Evolutionary conservation across 2,888 invertebrate species (phyloP), one percentile per base, ranked within the genome.

Genomic region (Kuschelorhynchus macadamiae): DNA sequence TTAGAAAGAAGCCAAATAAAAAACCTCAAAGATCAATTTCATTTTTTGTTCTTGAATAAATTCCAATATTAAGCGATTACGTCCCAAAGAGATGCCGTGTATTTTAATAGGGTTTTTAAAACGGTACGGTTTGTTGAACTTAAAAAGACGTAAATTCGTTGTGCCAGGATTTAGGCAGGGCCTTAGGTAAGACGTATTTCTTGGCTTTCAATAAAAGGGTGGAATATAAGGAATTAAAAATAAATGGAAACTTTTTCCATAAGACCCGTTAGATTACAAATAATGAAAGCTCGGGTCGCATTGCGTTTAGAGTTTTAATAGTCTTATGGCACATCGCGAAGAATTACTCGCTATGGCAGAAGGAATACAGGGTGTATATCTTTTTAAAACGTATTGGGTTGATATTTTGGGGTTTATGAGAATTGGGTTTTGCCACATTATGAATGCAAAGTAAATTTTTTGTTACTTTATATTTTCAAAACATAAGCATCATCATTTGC

Each of bases 171-270:
- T 77, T 77, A 75, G 72, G 73, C 36, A 62, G 64, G 73, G 75
- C 71, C 72, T 77, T 76, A 78, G 76, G 77, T 78, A 78, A 78
- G 78, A 75, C 72, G 76, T 76, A 76, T 73, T 78, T 75, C 76
- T 76, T 72, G 79, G 76, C 79, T 81, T 82, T 82, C 83, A 82
- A 83, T 83, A 83, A 83, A 83, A 81, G 81, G 81, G 81, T 82
- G 81, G 82, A 82, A 82, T 82, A 81, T 81, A 81, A 80, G 82
- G 82, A 83, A 83, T 83, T 84, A 83, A 83, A 83, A 83, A 83
- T 83, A 84, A 83, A 83, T 84, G 83, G 83, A 83, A 83, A 83
- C 82, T 83, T 83, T 83, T 83, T 83, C 82, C 82, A 80, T 83
- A 83, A 83, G 83, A 81, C 82, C 82, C 75, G 81, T 77, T 82